Percentiles rank a stretch among this genome's conserved stretches.
Conservation (phyloP, 2,113 vertebrate species). For the Oreochromis niloticus region DNA sequence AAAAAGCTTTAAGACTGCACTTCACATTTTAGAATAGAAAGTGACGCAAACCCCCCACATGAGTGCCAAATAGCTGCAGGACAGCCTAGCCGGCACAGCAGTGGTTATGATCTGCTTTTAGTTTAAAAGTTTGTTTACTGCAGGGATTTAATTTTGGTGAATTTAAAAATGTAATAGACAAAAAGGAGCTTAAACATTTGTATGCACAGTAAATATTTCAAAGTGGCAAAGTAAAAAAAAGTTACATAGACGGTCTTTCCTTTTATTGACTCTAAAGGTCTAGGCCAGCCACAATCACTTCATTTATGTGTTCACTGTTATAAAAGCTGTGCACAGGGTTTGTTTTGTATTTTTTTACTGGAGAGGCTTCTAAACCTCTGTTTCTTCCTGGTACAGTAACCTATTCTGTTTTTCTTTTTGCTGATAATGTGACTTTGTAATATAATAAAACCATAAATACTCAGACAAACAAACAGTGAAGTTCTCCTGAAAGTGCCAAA, state of each 20-base stretch:
- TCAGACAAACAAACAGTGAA: not conserved
- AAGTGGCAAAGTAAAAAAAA: not conserved
- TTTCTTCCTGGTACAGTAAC: not conserved
- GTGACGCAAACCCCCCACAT: not conserved
- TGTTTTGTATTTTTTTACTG: not conserved
- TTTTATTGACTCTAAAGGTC: not conserved
- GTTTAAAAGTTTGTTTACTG: accelerated
- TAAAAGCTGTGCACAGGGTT: not conserved
- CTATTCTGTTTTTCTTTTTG: not conserved
- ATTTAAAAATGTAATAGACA: not conserved
- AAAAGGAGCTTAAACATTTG: not conserved
- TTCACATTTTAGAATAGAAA: not conserved
- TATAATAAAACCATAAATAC: not conserved
- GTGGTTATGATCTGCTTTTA: not conserved
- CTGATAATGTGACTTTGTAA: not conserved
- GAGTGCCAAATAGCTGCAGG: not conserved
- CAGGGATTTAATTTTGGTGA: not conserved
- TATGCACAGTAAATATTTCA: not conserved
- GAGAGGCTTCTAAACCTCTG: not conserved
- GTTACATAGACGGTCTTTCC: not conserved
- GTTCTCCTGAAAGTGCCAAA: not conserved
- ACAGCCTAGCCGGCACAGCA: not conserved
- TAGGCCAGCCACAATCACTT: not conserved
- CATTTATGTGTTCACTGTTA: accelerated
- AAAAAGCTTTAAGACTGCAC: not conserved